phyloP scores from a whole-genome alignment of 1,140 invertebrate genomes.

The Maniola jurtina region DNA sequence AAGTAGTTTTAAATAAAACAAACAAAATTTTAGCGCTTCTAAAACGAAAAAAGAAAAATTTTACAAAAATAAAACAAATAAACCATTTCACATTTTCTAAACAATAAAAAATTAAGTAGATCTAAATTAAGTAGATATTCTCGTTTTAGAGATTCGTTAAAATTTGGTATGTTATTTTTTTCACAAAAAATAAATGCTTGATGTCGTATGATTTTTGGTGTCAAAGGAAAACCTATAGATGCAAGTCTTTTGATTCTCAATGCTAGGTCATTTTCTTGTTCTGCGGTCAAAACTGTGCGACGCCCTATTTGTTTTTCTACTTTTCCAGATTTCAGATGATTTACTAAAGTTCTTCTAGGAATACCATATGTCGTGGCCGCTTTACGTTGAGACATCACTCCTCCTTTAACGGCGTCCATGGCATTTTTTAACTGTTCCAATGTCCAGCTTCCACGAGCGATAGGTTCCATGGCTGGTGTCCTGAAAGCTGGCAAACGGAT shows the following conservation, averaged over 20 bases:
- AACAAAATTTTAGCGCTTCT: too few species aligned
- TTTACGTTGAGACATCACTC: constrained; percentile 2
- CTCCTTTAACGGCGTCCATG: constrained; percentile 9
- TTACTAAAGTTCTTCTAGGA: constrained; percentile 16
- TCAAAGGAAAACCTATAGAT: constrained; percentile 15
- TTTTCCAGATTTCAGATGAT: constrained; percentile 17
- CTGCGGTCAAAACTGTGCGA: constrained; percentile 6
- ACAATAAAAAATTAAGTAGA: too few species aligned
- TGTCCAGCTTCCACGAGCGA: not conserved
- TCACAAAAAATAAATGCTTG: constrained; percentile 22
- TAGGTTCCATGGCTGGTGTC: too few species aligned
- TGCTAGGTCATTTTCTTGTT: constrained; percentile 17
- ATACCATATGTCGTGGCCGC: constrained; percentile 1
- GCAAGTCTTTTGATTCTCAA: constrained; percentile 13
- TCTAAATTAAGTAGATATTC: too few species aligned
- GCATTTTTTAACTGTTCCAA: not conserved
- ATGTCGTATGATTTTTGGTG: constrained; percentile 12
- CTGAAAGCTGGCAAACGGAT: too few species aligned
- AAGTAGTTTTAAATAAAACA: too few species aligned
- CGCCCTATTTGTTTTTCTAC: constrained; percentile 13
- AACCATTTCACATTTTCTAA: too few species aligned
- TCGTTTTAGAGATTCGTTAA: constrained; percentile 20
- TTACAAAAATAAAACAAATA: too few species aligned
- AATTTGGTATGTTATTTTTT: constrained; percentile 13
- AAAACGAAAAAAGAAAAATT: too few species aligned